Evolutionary conservation across 2,797 vertebrate genomes (phyloP).

Genomic region (Sebastes glaucus): DNA sequence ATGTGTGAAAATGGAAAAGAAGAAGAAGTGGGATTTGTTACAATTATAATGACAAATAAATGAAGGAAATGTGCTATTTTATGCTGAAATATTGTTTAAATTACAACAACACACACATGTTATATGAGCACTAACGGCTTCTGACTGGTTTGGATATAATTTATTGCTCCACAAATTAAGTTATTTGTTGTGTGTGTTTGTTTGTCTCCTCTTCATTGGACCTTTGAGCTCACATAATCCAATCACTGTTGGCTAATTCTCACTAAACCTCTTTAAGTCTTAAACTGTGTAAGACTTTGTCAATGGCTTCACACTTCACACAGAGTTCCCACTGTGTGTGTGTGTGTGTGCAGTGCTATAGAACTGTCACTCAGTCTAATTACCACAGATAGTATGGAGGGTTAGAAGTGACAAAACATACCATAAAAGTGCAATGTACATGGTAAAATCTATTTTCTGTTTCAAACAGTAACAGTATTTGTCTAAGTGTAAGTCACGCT

Average conservation of each 20-base stretch:
- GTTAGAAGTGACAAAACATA: not conserved
- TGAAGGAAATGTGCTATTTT: not conserved
- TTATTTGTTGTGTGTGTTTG: not conserved
- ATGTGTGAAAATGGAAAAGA: not conserved
- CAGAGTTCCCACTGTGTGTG: not conserved
- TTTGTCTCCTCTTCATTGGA: conserved; percentile 19
- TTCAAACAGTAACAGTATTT: not conserved
- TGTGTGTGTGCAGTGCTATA: not conserved
- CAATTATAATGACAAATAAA: not conserved
- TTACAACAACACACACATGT: not conserved
- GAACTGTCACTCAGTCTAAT: not conserved
- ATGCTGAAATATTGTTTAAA: not conserved
- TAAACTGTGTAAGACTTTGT: conserved; percentile 37
- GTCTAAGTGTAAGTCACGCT: not conserved
- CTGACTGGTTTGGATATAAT: not conserved
- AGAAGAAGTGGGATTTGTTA: not conserved
- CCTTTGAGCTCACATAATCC: conserved; percentile 51
- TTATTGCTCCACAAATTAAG: not conserved
- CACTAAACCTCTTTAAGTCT: conserved; percentile 66
- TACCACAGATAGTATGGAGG: not conserved
- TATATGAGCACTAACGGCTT: too few relatives aligned
- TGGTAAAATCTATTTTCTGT: not conserved
- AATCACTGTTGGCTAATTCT: conserved; percentile 57
- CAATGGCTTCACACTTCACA: conserved; percentile 23
- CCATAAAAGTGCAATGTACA: not conserved